These are phyloP conservation scores for Lytechinus variegatus DNA, from an alignment of 35 echinoderm and acorn worm species.

Conservation along the genomic window DNA sequence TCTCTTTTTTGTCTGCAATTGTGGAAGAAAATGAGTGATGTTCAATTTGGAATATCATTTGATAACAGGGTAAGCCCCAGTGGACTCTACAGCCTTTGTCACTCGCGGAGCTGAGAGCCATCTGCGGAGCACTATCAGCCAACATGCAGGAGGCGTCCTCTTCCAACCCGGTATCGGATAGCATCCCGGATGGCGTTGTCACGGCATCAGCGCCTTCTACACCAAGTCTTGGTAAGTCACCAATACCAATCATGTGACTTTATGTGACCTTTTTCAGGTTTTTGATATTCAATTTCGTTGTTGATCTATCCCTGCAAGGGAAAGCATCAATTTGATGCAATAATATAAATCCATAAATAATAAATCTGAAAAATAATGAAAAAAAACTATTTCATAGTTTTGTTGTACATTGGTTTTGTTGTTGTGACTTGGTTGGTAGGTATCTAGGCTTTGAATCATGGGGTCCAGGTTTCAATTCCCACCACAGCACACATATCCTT, in stretches of 20 bases:
- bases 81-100: constrained; percentile 66
- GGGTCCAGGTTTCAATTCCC: too few relatives aligned
- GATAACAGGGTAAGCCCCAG: constrained; percentile 41
- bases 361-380: too few relatives aligned
- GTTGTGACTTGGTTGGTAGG: too few relatives aligned
- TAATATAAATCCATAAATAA: too few relatives aligned
- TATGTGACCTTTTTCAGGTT: background rate
- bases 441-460: too few relatives aligned
- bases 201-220: constrained; percentile 29
- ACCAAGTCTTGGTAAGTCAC: constrained; percentile 62
- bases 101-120: constrained; percentile 61
- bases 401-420: too few relatives aligned
- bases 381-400: too few relatives aligned
- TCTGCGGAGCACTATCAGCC: constrained; percentile 64
- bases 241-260: background rate
- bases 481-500: too few relatives aligned
- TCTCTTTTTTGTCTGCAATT: background rate
- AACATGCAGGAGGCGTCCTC: constrained; percentile 63
- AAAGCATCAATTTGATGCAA: background rate
- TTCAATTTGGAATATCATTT: background rate
- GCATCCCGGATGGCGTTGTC: constrained; percentile 36
- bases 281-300: background rate
- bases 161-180: constrained; percentile 47
- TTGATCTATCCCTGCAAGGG: background rate
- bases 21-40: background rate